A percentile compares a stretch with the other conserved stretches of the same genome.
phyloP scores from a whole-genome alignment of 2,113 vertebrate species.

The Melanerpes aurifrons region DNA sequence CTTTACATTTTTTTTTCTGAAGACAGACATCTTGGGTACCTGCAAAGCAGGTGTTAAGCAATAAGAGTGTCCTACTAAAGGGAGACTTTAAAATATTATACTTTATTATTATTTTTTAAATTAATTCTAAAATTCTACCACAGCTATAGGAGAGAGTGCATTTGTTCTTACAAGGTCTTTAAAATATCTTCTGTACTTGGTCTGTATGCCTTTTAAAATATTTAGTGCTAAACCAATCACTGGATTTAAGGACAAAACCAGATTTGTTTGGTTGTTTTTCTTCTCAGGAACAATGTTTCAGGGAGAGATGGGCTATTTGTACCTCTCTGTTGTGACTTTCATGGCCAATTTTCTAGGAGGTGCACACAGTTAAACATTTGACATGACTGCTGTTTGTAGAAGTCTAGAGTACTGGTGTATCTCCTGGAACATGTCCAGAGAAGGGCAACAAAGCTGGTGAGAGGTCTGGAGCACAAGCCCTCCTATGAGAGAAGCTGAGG shows the following conservation, averaged over 20 bases:
- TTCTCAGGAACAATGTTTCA: background rate
- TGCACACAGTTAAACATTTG: background rate
- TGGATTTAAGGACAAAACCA: background rate
- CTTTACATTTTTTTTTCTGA: background rate
- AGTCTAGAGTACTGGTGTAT: background rate
- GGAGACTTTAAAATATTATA: background rate
- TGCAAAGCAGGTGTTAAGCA: background rate
- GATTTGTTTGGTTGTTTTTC: background rate
- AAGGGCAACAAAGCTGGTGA: too few species aligned
- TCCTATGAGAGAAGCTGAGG: too few species aligned
- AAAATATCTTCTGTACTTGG: background rate
- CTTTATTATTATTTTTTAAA: background rate
- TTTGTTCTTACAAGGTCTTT: background rate
- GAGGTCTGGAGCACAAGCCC: too few species aligned
- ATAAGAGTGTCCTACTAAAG: background rate
- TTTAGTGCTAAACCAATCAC: background rate
- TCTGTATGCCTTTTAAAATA: background rate
- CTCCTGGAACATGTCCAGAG: background rate
- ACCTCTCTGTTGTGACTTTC: background rate
- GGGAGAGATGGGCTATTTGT: background rate
- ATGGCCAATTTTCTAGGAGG: background rate
- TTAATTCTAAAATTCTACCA: background rate
- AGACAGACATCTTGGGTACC: background rate
- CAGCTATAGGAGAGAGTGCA: background rate
- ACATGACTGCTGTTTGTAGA: background rate